Evolutionary conservation across 2,888 invertebrate genomes (phyloP), one percentile per base, ranked within the genome.

Genomic region (Habrosyne pyritoides): DNA sequence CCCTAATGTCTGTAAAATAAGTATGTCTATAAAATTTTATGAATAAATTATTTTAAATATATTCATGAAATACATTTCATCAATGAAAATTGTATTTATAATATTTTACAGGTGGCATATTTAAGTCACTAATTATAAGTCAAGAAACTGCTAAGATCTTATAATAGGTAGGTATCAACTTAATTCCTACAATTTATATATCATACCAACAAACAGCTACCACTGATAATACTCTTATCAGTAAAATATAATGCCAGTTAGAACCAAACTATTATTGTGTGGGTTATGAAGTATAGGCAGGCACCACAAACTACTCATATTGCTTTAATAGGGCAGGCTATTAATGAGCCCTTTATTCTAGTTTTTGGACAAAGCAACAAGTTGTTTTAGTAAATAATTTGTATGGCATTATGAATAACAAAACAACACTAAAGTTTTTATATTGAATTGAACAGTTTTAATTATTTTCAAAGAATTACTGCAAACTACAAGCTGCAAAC

Each of bases 181-280:
- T 50, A 28, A 30, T 28, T 50, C 28, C 18, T 30, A 50, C 10
- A 21, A 50, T 49, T 14, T 1, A 36, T 42, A 5, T 30, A 50
- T 49, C 14, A 49, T 36, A 33, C 30, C 10, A 12, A 12, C 18
- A 8, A 28, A 50, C 30, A 18, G 18, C 12, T 28, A 28, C 50
- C 18, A 21, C 50, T 12, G 21, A 50, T 50, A 50, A 50, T 28
- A 2, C 14, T 28, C 12, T 50, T 50, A 50, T 50, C 50, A 50
- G 50, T 50, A 50, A 21, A 50, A 49, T 49, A 42, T 42, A 49
- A 49, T 18, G 22, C 18, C 4, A 28, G 28, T 28, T 26, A 28
- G 49, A 21, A 21, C 21, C 28, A 30, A 21, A 3, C 10, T n/a
- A 50, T 50, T 30, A 50, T 28, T 50, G 0, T 22, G 10, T 18